Evolutionary conservation across 2,888 invertebrate genomes (phyloP).

Genomic region (Pristionchus entomophagus): DNA sequence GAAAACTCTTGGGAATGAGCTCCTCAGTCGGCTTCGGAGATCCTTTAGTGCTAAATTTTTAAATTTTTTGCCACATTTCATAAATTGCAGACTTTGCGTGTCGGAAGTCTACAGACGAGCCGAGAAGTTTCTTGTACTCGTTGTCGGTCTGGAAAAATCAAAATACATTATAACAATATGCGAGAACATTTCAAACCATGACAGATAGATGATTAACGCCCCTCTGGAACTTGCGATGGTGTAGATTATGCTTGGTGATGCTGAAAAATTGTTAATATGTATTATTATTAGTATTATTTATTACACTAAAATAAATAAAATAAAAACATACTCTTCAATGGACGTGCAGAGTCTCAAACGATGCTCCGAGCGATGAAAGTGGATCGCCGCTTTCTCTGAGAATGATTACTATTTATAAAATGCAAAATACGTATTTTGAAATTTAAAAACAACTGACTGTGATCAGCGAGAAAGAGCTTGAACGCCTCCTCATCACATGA

Average conservation of each 20-base stretch:
- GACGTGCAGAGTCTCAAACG: background rate
- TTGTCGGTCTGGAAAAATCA: background rate
- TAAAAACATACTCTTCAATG: slow-evolving; percentile 12
- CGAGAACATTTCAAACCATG: background rate
- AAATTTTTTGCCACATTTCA: background rate
- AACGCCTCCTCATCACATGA: background rate
- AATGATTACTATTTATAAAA: too few relatives aligned
- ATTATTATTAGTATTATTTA: background rate
- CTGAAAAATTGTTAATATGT: background rate
- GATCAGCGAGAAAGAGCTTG: slow-evolving; percentile 7
- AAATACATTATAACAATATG: too few relatives aligned
- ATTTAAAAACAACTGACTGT: background rate
- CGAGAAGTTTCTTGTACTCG: slow-evolving; percentile 6
- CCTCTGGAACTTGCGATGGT: slow-evolving; percentile 5
- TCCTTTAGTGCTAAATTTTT: background rate
- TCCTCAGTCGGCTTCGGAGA: background rate
- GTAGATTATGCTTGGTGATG: slow-evolving; percentile 9
- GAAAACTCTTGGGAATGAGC: background rate
- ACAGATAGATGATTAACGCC: background rate
- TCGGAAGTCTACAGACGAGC: background rate
- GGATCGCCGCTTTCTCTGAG: background rate
- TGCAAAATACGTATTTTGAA: too few relatives aligned
- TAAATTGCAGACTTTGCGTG: background rate
- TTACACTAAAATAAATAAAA: background rate
- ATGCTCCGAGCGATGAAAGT: background rate